These are phyloP conservation scores for Margarornis squamiger DNA, from an alignment of 2,797 vertebrate species.

Conservation along the genomic window DNA sequence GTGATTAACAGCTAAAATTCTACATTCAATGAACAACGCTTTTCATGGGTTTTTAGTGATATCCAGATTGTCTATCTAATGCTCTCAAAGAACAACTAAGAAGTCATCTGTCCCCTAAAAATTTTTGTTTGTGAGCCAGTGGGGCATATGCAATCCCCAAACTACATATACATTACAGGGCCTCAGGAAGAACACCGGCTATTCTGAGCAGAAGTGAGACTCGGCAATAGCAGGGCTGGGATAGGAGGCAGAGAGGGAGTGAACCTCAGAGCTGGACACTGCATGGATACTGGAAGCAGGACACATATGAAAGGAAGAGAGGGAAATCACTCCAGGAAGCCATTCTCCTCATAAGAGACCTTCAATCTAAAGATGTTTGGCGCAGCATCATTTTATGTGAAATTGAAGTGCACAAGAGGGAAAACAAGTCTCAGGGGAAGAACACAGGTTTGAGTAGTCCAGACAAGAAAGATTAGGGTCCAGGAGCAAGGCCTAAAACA, in stretches of 20 bases:
- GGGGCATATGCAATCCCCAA: background rate
- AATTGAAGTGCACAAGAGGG: background rate
- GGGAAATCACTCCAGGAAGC: background rate
- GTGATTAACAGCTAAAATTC: background rate
- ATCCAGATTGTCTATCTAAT: slow-evolving; percentile 27
- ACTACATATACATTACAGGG: background rate
- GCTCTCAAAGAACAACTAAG: slow-evolving; percentile 1
- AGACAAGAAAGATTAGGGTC: background rate
- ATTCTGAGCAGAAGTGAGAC: background rate
- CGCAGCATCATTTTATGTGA: background rate
- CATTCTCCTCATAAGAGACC: background rate
- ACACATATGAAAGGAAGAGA: background rate
- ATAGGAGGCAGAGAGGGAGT: background rate
- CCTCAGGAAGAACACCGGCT: background rate
- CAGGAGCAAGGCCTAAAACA: background rate
- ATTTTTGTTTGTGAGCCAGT: background rate
- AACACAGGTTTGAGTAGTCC: background rate
- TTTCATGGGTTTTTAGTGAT: background rate
- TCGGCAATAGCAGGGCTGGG: background rate
- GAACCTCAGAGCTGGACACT: background rate
- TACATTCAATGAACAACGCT: background rate
- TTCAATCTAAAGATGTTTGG: background rate
- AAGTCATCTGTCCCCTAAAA: background rate
- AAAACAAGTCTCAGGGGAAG: background rate
- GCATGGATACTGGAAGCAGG: background rate